These are phyloP conservation scores for Drosophila murphyi DNA, from an alignment of 1,140 invertebrate genomes.

Conservation along the genomic window DNA sequence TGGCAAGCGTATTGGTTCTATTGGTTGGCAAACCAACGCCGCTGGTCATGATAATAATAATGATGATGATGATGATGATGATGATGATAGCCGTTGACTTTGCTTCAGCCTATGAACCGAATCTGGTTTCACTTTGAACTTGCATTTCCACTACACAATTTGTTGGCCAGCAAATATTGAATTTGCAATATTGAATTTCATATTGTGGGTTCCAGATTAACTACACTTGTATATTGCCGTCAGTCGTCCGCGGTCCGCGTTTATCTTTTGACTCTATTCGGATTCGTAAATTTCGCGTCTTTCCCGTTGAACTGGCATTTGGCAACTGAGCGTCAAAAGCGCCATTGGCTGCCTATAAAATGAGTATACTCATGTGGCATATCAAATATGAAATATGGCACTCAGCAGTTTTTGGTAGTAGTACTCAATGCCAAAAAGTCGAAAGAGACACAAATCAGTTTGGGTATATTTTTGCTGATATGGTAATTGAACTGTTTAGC, in stretches of 20 bases:
- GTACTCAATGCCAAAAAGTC: constrained; percentile 2
- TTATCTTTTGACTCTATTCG: constrained; percentile 18
- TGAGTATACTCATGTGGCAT: constrained; percentile 38
- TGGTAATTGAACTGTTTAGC: constrained; percentile 57
- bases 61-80: not conserved
- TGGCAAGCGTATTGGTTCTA: not conserved
- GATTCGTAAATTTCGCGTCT: constrained; percentile 55
- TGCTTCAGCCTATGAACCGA: constrained; percentile 2
- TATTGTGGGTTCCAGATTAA: constrained; percentile 8
- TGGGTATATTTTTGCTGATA: constrained; percentile 61
- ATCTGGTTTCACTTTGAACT: constrained; percentile 29
- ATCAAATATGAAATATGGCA: constrained; percentile 30
- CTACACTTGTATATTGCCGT: constrained; percentile 15
- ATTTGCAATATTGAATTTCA: constrained; percentile 9
- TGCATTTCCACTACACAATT: constrained; percentile 15
- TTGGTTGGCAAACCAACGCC: not conserved
- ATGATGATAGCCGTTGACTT: not conserved
- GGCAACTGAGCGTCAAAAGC: constrained; percentile 67
- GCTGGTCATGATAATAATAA: constrained; percentile 14
- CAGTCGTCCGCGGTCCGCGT: constrained; percentile 49
- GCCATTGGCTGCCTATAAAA: constrained; percentile 42
- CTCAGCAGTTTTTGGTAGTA: constrained; percentile 14
- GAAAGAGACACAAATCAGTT: constrained; percentile 55
- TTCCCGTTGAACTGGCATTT: constrained; percentile 68
- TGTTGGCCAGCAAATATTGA: constrained; percentile 43